These are phyloP conservation scores for Netelia inedita DNA, from an alignment of 2,888 invertebrate genomes.

Conservation along the genomic window DNA sequence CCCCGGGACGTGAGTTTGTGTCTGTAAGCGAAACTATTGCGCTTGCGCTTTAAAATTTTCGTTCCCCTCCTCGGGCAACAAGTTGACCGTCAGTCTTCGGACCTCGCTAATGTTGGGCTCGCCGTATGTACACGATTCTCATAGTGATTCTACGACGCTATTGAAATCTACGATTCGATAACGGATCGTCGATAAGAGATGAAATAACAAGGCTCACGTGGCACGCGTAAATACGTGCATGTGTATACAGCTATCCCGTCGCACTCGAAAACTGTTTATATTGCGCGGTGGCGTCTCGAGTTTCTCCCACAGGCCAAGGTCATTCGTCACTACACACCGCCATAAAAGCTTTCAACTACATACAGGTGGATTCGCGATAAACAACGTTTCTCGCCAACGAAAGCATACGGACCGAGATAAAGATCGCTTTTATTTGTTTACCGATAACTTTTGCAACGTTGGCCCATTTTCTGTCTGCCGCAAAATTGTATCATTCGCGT, in stretches of 20 bases:
- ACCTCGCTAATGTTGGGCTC: not conserved
- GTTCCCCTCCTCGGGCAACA: constrained; percentile 45
- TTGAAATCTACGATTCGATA: constrained; percentile 3
- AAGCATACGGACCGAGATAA: not conserved
- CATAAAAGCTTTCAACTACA: constrained; percentile 23
- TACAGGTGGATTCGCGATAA: constrained; percentile 2
- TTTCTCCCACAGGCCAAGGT: constrained; percentile 65
- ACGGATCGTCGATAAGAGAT: constrained; percentile 36
- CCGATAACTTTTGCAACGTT: too few species aligned
- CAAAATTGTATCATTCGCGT: too few species aligned
- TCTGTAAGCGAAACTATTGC: not conserved
- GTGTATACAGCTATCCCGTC: not conserved
- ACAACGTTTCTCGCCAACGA: not conserved
- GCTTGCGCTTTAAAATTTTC: constrained; percentile 18
- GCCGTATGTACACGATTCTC: not conserved
- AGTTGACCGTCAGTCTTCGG: constrained; percentile 50
- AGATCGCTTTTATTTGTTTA: not conserved
- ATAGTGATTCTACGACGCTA: not conserved
- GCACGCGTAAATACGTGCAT: not conserved
- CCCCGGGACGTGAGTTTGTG: not conserved
- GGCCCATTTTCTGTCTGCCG: too few species aligned
- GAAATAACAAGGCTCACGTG: not conserved
- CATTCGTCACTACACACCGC: constrained; percentile 57
- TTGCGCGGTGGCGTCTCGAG: not conserved
- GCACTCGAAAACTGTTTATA: not conserved